phyloP scores from a whole-genome alignment of 2,797 vertebrate species.

The Channa striata region DNA sequence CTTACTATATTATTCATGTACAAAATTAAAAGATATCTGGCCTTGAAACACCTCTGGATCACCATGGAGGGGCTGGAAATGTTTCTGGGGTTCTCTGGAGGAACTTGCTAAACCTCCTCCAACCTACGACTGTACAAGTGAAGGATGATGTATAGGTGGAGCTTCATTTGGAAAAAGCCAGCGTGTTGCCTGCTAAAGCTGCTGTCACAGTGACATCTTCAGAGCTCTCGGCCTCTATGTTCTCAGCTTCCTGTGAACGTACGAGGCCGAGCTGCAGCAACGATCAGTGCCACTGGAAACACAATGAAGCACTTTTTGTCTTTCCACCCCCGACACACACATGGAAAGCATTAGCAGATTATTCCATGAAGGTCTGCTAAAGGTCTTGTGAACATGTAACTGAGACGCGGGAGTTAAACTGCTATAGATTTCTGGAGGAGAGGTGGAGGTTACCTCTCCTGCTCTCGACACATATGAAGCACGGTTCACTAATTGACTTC shows the following conservation, averaged over 20 bases:
- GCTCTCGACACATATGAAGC: conserved; percentile 27
- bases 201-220: background rate
- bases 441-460: background rate
- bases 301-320: conserved; percentile 60
- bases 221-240: too few relatives aligned
- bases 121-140: too few relatives aligned
- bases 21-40: too few relatives aligned
- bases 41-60: too few relatives aligned
- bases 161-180: background rate
- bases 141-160: background rate
- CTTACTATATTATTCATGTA: too few relatives aligned
- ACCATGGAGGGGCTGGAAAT: too few relatives aligned
- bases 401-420: conserved; percentile 23
- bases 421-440: conserved; percentile 10
- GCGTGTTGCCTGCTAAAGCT: background rate
- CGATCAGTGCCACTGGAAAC: conserved; percentile 53
- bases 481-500: conserved; percentile 61
- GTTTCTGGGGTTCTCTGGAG: too few relatives aligned
- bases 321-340: conserved; percentile 22
- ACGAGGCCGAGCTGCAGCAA: background rate
- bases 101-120: too few relatives aligned
- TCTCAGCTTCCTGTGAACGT: conserved; percentile 20
- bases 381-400: conserved; percentile 62
- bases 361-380: conserved; percentile 58
- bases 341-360: conserved; percentile 66